Evolutionary conservation across 1,140 invertebrate species (phyloP).

Genomic region (Mercenaria mercenaria): DNA sequence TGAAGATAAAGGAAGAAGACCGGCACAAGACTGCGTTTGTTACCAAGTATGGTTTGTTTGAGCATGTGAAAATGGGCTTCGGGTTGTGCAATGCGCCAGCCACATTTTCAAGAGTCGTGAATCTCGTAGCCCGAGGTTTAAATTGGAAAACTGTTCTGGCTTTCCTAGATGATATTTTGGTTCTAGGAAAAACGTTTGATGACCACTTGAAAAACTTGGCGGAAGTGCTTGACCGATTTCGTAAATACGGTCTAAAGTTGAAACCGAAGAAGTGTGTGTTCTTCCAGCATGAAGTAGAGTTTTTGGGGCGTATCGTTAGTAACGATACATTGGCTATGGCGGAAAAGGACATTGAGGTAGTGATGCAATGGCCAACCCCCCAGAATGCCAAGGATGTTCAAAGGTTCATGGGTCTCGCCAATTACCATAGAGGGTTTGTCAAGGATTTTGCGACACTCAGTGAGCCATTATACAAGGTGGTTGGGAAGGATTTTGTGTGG

Average conservation of each 20-base stretch:
- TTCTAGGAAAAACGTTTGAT: background rate
- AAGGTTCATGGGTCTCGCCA: constrained; percentile 42
- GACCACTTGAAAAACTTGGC: background rate
- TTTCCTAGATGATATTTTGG: constrained; percentile 32
- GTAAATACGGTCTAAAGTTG: background rate
- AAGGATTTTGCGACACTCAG: background rate
- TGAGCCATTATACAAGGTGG: background rate
- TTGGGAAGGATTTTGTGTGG: background rate
- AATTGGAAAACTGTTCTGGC: background rate
- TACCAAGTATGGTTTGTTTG: background rate
- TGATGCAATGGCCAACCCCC: constrained; percentile 43
- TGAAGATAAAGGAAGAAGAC: background rate
- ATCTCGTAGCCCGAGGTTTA: background rate
- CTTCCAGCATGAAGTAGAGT: constrained; percentile 48
- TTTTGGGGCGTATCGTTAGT: constrained; percentile 37
- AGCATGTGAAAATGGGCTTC: background rate
- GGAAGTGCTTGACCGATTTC: background rate
- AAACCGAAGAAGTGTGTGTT: constrained; percentile 6
- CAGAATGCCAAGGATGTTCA: constrained; percentile 33
- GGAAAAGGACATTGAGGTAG: background rate
- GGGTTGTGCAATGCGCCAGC: background rate
- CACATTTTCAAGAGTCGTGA: background rate
- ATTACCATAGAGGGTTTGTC: constrained; percentile 25
- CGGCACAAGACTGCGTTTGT: background rate
- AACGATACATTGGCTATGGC: constrained; percentile 28